A percentile compares a stretch with the other conserved stretches of the same genome.
phyloP scores from a whole-genome alignment of 1,140 invertebrate species.

The Drosophila lini region DNA sequence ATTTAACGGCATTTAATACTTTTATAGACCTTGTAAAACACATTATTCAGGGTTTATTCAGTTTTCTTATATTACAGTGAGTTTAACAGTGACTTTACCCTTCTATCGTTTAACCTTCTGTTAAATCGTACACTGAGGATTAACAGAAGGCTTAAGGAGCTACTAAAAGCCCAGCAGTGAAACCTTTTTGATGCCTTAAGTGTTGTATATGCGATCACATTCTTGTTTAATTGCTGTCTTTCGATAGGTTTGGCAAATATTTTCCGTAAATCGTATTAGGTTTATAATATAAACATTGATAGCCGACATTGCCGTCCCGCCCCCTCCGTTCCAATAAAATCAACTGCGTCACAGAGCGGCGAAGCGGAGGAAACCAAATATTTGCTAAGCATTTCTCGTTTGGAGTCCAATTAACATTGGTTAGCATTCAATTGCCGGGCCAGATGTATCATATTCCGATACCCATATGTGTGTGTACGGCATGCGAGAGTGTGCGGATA shows the following conservation, averaged over 20 bases:
- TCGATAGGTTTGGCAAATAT: slow-evolving; percentile 30
- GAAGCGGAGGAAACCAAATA: slow-evolving; percentile 32
- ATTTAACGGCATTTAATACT: neutral
- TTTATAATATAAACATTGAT: slow-evolving; percentile 35
- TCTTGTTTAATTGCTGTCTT: slow-evolving; percentile 3
- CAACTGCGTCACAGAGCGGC: slow-evolving; percentile 35
- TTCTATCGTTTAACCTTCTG: neutral
- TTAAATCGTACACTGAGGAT: neutral
- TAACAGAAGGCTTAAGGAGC: neutral
- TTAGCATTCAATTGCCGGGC: slow-evolving; percentile 42
- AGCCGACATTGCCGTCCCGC: neutral
- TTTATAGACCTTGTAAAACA: neutral
- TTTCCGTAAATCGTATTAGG: slow-evolving; percentile 3
- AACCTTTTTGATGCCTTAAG: neutral
- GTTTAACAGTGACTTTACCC: neutral
- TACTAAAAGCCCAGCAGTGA: neutral
- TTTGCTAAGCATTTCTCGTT: slow-evolving; percentile 39
- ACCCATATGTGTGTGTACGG: neutral
- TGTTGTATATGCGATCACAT: neutral
- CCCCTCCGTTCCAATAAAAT: slow-evolving; percentile 10
- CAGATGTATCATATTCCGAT: slow-evolving; percentile 36
- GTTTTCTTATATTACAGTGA: too few species aligned
- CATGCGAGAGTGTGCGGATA: neutral
- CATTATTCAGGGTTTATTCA: too few species aligned
- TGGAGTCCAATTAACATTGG: slow-evolving; percentile 52